phyloP scores from a whole-genome alignment of 2,888 invertebrate genomes.

The Phragmatobia fuliginosa region DNA sequence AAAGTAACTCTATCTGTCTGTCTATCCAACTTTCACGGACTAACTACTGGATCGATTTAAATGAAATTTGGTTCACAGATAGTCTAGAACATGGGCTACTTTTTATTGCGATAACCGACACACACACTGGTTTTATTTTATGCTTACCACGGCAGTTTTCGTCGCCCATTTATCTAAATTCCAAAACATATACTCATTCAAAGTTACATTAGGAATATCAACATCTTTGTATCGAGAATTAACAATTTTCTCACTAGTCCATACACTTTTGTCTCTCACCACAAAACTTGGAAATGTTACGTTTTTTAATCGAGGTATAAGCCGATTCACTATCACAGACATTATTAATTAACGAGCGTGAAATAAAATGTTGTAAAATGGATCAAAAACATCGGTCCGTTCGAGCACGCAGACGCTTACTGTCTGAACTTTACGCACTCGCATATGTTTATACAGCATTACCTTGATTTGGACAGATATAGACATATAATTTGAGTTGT shows the following conservation, averaged over 20 bases:
- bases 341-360: background rate
- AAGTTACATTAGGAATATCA: conserved; percentile 76
- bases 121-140: too few species aligned
- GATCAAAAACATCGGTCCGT: background rate
- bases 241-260: conserved; percentile 59
- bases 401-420: background rate
- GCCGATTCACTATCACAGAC: conserved; percentile 24
- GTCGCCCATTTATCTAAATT: conserved; percentile 87
- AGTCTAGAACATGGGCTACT: too few species aligned
- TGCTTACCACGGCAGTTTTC: conserved; percentile 82
- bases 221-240: conserved; percentile 80
- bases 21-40: too few species aligned
- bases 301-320: conserved; percentile 25
- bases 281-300: conserved; percentile 34
- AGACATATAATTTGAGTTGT: too few species aligned
- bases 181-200: conserved; percentile 87
- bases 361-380: background rate
- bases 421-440: background rate
- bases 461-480: background rate
- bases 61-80: too few species aligned
- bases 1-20: too few species aligned
- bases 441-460: background rate
- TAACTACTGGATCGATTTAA: too few species aligned
- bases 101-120: too few species aligned
- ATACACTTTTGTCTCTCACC: conserved; percentile 54